A percentile compares a stretch with the other conserved stretches of the same genome.
Evolutionary conservation across 2,888 invertebrate genomes (phyloP).

Genomic region (Parnassius mnemosyne): DNA sequence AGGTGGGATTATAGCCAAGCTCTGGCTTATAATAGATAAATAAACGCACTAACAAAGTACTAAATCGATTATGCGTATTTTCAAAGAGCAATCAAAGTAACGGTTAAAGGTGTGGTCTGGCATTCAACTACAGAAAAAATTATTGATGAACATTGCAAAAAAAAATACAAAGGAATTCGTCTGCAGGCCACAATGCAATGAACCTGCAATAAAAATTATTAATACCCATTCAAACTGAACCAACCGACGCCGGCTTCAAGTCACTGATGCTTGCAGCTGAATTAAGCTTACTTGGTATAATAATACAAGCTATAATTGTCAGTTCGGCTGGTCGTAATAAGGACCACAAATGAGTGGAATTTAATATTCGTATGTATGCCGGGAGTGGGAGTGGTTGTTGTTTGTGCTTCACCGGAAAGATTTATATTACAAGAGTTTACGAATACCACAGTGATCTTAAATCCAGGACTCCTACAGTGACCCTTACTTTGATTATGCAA

Average conservation of each 20-base stretch:
- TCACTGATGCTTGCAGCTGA: constrained; percentile 35
- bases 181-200: constrained; percentile 66
- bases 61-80: constrained; percentile 58
- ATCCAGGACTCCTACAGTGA: constrained; percentile 50
- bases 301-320: constrained; percentile 66
- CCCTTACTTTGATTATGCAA: constrained; percentile 17
- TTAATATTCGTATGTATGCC: constrained; percentile 76
- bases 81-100: constrained; percentile 60
- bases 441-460: constrained; percentile 77
- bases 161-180: constrained; percentile 55
- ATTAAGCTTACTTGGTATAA: constrained; percentile 52
- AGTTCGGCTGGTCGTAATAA: constrained; percentile 61
- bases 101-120: constrained; percentile 56
- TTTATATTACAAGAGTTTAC: constrained; percentile 80
- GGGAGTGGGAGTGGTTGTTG: constrained; percentile 76
- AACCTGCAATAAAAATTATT: constrained; percentile 77
- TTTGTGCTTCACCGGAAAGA: constrained; percentile 79
- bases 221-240: constrained; percentile 67
- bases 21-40: too few species aligned
- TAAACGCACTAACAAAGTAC: not conserved
- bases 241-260: constrained; percentile 30
- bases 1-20: too few species aligned
- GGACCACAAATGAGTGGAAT: constrained; percentile 72
- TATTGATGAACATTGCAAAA: constrained; percentile 74
- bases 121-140: constrained; percentile 73